Percentiles rank a stretch among this genome's conserved stretches.
These are phyloP conservation scores for Chromoteleia sp. DNA, from an alignment of 2,888 invertebrate genomes.

Conservation along the genomic window DNA sequence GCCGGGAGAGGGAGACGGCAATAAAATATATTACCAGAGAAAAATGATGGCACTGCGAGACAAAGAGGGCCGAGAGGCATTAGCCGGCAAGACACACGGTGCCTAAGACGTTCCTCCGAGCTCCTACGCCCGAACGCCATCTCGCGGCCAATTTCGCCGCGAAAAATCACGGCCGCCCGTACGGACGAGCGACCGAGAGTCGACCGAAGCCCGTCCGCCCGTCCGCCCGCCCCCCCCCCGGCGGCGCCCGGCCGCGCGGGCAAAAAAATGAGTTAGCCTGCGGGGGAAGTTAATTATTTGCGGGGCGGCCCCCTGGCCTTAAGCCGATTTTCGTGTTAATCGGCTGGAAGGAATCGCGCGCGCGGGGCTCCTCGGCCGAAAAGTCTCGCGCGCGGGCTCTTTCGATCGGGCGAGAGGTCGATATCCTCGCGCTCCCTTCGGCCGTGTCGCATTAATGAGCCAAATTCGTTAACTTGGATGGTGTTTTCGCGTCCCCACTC, in stretches of 20 bases:
- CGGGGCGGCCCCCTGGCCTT: too few species aligned
- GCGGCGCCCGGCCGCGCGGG: neutral
- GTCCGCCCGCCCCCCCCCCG: neutral
- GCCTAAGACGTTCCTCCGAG: slow-evolving; percentile 76
- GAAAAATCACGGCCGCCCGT: slow-evolving; percentile 20
- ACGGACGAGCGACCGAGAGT: too few species aligned
- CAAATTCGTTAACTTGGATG: slow-evolving; percentile 36
- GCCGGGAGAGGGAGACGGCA: slow-evolving; percentile 75
- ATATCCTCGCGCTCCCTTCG: slow-evolving; percentile 20
- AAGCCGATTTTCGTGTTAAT: slow-evolving; percentile 31
- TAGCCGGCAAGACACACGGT: slow-evolving; percentile 73
- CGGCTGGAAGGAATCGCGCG: too few species aligned
- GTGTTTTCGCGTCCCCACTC: slow-evolving; percentile 9
- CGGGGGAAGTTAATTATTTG: too few species aligned
- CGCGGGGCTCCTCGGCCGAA: neutral
- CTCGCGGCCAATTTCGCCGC: slow-evolving; percentile 29
- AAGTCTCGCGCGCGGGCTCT: neutral
- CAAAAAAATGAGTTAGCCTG: too few species aligned
- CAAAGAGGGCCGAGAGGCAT: slow-evolving; percentile 79
- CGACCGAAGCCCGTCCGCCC: too few species aligned
- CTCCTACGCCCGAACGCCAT: slow-evolving; percentile 41
- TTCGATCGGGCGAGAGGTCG: slow-evolving; percentile 26
- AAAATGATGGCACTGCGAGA: slow-evolving; percentile 82
- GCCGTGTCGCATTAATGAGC: slow-evolving; percentile 18
- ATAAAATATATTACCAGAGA: slow-evolving; percentile 83